Percentiles rank a stretch among this genome's conserved stretches.
Evolutionary conservation across 2,797 vertebrate genomes (phyloP).

Genomic region (Myioborus melanocephalus): DNA sequence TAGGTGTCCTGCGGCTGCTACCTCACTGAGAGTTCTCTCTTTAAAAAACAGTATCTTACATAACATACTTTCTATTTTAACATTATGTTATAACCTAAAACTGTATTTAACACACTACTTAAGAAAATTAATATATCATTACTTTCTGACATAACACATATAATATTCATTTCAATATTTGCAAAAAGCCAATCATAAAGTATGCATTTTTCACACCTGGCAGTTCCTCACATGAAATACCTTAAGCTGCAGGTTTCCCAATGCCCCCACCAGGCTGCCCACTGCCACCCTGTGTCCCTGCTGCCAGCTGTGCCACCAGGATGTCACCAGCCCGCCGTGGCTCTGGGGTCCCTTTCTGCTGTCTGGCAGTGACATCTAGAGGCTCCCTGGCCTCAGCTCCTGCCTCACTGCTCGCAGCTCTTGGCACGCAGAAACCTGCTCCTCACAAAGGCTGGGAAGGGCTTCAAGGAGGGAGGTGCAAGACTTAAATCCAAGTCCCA

Average conservation of each 20-base stretch:
- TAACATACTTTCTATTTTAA: too few relatives aligned
- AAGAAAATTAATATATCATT: too few relatives aligned
- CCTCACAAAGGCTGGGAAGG: neutral
- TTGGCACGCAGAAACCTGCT: neutral
- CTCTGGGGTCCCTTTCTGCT: neutral
- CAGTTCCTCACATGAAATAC: accelerated
- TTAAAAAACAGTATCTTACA: too few relatives aligned
- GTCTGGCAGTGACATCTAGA: conserved; percentile 65
- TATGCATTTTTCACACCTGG: neutral
- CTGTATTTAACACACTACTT: too few relatives aligned
- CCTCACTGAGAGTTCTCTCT: too few relatives aligned
- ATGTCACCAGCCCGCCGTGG: neutral
- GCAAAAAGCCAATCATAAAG: too few relatives aligned
- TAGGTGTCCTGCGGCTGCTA: too few relatives aligned
- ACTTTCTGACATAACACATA: too few relatives aligned
- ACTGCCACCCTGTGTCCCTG: neutral
- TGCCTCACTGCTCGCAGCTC: neutral
- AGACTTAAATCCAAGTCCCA: neutral
- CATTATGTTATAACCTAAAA: too few relatives aligned
- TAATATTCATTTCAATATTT: too few relatives aligned
- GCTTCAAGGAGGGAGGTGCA: neutral
- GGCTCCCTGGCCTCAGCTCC: neutral
- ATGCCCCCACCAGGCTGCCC: neutral
- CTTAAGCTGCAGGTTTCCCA: neutral
- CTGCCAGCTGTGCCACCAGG: neutral